Evolutionary conservation across 1,140 invertebrate genomes (phyloP).

Genomic region (Scaptomyza hsui): DNA sequence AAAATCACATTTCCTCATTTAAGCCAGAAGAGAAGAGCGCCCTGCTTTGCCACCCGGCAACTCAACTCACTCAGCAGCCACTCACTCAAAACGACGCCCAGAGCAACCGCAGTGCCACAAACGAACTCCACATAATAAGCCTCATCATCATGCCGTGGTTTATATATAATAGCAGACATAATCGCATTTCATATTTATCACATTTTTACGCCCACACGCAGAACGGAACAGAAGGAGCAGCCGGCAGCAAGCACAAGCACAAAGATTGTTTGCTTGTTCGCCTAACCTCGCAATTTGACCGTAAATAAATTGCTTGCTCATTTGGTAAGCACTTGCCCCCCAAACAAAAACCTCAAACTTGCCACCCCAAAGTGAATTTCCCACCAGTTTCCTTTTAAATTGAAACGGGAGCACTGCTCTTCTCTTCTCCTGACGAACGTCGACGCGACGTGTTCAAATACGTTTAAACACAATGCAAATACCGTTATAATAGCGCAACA

Average conservation of each 20-base stretch:
- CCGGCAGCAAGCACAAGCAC: constrained; percentile 13
- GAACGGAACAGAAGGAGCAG: constrained; percentile 2
- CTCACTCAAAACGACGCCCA: constrained; percentile 76
- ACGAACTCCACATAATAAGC: constrained; percentile 77
- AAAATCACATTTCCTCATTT: constrained; percentile 78
- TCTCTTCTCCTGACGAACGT: constrained; percentile 46
- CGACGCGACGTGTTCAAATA: constrained; percentile 62
- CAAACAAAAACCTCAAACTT: background rate
- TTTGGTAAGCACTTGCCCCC: constrained; percentile 63
- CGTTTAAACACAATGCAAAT: constrained; percentile 83
- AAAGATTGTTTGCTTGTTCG: constrained; percentile 67
- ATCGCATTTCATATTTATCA: constrained; percentile 84
- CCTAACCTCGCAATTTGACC: constrained; percentile 81
- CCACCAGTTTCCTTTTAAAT: constrained; percentile 38
- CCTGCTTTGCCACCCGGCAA: constrained; percentile 3
- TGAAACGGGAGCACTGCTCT: constrained; percentile 12
- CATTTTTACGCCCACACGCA: constrained; percentile 77
- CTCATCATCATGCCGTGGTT: constrained; percentile 59
- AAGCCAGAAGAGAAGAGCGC: constrained; percentile 23
- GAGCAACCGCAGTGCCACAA: constrained; percentile 67
- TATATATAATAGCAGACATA: constrained; percentile 77
- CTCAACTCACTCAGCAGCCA: constrained; percentile 33
- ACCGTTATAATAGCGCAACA: constrained; percentile 79
- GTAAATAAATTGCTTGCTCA: constrained; percentile 83
- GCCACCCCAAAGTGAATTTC: constrained; percentile 49